Percentiles rank a stretch among this genome's conserved stretches.
phyloP scores from a whole-genome alignment of 2,888 invertebrate genomes.

The Harpalus rubripes region DNA sequence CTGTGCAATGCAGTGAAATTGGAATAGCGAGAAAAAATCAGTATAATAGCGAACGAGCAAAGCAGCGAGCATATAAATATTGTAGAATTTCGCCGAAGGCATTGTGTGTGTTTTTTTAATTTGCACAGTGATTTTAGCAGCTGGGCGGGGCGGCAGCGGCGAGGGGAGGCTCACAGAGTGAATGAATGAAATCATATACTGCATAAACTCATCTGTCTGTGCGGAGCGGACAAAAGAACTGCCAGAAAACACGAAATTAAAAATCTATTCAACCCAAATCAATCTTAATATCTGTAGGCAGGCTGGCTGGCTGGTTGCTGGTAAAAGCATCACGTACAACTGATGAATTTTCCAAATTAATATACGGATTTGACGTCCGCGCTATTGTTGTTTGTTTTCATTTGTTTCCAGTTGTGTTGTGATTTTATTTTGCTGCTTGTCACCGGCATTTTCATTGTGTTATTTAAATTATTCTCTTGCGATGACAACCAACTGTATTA shows the following conservation, averaged over 20 bases:
- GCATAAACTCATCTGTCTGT: conserved; percentile 72
- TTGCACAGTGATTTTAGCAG: conserved; percentile 74
- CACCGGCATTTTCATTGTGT: conserved; percentile 31
- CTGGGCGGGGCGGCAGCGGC: conserved; percentile 62
- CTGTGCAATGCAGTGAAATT: not conserved
- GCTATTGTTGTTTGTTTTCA: conserved; percentile 59
- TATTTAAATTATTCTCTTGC: conserved; percentile 45
- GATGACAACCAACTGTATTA: not conserved
- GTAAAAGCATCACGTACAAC: conserved; percentile 51
- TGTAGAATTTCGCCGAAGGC: conserved; percentile 59
- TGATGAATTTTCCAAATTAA: conserved; percentile 66
- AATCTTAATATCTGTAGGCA: conserved; percentile 60
- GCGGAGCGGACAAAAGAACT: conserved; percentile 74
- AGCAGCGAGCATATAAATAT: conserved; percentile 57
- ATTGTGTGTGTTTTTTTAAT: conserved; percentile 73
- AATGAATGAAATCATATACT: conserved; percentile 77
- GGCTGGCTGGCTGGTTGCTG: not conserved
- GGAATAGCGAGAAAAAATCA: conserved; percentile 21
- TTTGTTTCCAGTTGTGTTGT: conserved; percentile 46
- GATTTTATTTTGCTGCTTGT: conserved; percentile 30
- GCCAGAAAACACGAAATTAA: conserved; percentile 75
- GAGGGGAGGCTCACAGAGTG: conserved; percentile 69
- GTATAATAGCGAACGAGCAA: conserved; percentile 10
- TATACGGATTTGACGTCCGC: conserved; percentile 55
- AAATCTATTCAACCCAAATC: conserved; percentile 72